Evolutionary conservation across 2,113 vertebrate genomes (phyloP).

Genomic region (Cricetomys ansorgei): DNA sequence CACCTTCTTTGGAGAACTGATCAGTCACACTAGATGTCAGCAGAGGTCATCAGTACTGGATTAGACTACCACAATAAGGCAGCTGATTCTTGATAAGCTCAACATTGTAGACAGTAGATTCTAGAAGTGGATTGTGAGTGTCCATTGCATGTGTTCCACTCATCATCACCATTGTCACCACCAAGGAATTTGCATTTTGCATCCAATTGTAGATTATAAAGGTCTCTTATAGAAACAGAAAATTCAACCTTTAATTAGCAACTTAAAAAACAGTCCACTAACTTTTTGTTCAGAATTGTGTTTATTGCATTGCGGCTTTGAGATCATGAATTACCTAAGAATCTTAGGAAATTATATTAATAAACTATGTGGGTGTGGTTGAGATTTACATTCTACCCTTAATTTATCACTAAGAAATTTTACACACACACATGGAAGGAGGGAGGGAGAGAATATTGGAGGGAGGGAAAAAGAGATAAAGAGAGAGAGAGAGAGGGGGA

Average conservation of each 20-base stretch:
- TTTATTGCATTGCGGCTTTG: neutral
- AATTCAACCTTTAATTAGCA: neutral
- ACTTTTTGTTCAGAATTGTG: neutral
- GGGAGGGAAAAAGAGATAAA: no score
- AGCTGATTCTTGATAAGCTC: neutral
- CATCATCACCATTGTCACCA: neutral
- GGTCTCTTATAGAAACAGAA: neutral
- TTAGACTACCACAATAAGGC: neutral
- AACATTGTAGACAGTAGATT: no score
- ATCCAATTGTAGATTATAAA: neutral
- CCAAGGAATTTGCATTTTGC: neutral
- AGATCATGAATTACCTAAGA: slow-evolving; percentile 14
- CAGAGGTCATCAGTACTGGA: neutral
- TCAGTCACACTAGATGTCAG: neutral
- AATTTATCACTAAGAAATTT: neutral
- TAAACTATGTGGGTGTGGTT: neutral
- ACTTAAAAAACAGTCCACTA: slow-evolving; percentile 20
- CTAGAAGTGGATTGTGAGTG: neutral
- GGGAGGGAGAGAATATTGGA: no score
- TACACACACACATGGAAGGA: neutral
- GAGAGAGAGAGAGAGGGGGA: neutral
- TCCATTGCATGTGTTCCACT: neutral
- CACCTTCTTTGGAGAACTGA: neutral
- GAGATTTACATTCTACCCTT: neutral
- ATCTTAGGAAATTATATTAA: slow-evolving; percentile 22